These are phyloP conservation scores for Acipenser transmontanus DNA, from an alignment of 2,797 vertebrate genomes.

Conservation along the genomic window DNA sequence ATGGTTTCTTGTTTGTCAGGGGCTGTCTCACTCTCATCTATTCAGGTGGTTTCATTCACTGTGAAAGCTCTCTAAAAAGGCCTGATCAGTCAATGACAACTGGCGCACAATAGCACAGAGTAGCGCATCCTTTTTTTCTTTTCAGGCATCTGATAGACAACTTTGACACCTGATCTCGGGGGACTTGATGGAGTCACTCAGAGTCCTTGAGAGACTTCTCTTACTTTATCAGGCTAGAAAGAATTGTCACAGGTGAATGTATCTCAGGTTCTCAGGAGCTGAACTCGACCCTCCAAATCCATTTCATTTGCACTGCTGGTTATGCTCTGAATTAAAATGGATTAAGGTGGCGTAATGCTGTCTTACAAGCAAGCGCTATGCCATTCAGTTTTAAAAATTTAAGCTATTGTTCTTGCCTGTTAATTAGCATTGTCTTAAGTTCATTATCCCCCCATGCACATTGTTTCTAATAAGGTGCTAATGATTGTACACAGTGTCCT, in stretches of 20 bases:
- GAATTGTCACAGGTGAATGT: slow-evolving; percentile 84
- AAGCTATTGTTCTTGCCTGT: slow-evolving; percentile 84
- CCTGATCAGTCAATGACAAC: slow-evolving; percentile 98
- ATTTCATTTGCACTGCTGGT: slow-evolving; percentile 48
- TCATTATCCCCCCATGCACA: slow-evolving; percentile 79
- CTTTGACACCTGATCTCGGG: slow-evolving; percentile 87
- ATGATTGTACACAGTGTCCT: slow-evolving; percentile 70
- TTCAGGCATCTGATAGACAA: slow-evolving; percentile 91
- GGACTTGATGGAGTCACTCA: slow-evolving; percentile 55
- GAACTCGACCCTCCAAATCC: slow-evolving; percentile 47
- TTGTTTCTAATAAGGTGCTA: slow-evolving; percentile 68
- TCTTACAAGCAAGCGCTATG: slow-evolving; percentile 64
- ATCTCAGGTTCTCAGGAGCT: slow-evolving; percentile 78
- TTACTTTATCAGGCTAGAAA: slow-evolving; percentile 82
- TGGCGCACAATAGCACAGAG: slow-evolving; percentile 79
- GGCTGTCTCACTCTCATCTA: slow-evolving; percentile 97
- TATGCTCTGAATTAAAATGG: slow-evolving; percentile 56
- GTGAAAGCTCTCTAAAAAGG: slow-evolving; percentile 89
- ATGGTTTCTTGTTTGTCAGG: slow-evolving; percentile 92
- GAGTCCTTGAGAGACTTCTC: slow-evolving; percentile 74
- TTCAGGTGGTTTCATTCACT: slow-evolving; percentile 97
- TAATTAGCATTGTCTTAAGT: slow-evolving; percentile 99
- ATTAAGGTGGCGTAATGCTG: slow-evolving; percentile 75
- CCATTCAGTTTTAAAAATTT: slow-evolving; percentile 64
- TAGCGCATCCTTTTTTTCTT: slow-evolving; percentile 82